Base-by-base conservation (phyloP, 2,797 vertebrate genomes). In the Morus bassanus region DNA sequence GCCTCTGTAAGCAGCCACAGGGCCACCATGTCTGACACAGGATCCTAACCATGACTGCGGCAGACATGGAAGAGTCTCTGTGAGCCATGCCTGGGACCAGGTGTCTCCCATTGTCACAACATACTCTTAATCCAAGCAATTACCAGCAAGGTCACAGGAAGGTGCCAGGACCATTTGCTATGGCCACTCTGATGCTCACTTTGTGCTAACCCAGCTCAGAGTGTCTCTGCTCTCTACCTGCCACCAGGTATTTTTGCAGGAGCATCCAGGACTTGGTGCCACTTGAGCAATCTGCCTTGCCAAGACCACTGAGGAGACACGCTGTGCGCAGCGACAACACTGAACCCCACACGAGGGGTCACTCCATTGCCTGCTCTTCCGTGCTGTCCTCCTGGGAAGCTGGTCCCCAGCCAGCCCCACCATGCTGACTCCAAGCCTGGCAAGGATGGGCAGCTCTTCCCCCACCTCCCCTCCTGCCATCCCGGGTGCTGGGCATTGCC, bases 351-450 rank as follows among this genome's bases (percentile, higher is more conserved):
- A 56, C 0, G 0, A 85, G 33, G n/a, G 28, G 35, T 65, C 46
- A 45, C 39, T 76, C 54, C 50, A 9, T 1, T 1, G 18, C 28
- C 61, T 56, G 35, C 17, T 76, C 23, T 25, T 78, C n/a, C 9
- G 3, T 0, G 4, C 6, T 4, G n/a, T 25, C 31, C 14, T 67
- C 70, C 45, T 0, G 0, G 33, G 14, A 10, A 37, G 13, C 53
- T 30, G 19, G 59, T 41, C 37, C 46, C 35, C 63, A 70, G n/a
- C 45, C 73, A 84, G 84, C 41, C 53, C 68, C 41, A 13, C 23
- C 41, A 19, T 0, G 1, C 43, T 23, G 43, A 67, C 33, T 41
- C 41, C 48, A 25, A 72, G 19, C 24, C 54, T n/a, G 33, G 70
- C 69, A 35, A 13, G 48, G 43, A 57, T 27, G 37, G 31, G 73